phyloP scores from a whole-genome alignment of 2,113 vertebrate species.

The Malaclemys terrapin region DNA sequence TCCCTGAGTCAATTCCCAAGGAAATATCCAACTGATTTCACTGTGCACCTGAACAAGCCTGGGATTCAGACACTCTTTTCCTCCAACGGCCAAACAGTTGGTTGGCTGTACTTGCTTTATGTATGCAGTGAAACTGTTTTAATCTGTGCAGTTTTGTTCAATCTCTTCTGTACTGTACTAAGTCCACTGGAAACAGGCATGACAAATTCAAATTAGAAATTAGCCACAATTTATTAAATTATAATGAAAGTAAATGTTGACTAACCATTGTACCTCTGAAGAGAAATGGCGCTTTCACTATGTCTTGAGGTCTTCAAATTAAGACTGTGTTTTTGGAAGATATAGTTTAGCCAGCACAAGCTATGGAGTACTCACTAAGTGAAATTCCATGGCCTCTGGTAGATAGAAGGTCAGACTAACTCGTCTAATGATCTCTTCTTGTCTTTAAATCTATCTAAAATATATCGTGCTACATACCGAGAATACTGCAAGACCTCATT shows the following conservation, averaged over 20 bases:
- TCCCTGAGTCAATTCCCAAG: neutral
- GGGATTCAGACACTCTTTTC: accelerated
- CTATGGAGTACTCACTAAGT: neutral
- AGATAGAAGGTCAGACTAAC: neutral
- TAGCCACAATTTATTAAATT: neutral
- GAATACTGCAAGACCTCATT: neutral
- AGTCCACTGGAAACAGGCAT: neutral
- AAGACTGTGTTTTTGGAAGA: neutral
- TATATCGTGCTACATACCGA: neutral
- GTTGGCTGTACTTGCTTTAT: neutral
- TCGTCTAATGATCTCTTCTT: neutral
- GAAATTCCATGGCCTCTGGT: neutral
- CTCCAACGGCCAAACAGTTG: neutral
- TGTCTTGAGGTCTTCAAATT: neutral
- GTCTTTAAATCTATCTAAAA: neutral
- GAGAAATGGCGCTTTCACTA: neutral
- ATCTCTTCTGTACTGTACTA: neutral
- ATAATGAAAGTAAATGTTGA: neutral
- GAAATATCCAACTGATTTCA: neutral
- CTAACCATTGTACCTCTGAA: neutral
- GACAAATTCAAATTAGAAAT: neutral
- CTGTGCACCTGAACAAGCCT: neutral
- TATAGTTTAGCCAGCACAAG: neutral
- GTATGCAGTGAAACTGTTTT: neutral
- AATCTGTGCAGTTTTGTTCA: neutral